Evolutionary conservation across 2,797 vertebrate species (phyloP).

Genomic region (Pseudopleuronectes americanus): DNA sequence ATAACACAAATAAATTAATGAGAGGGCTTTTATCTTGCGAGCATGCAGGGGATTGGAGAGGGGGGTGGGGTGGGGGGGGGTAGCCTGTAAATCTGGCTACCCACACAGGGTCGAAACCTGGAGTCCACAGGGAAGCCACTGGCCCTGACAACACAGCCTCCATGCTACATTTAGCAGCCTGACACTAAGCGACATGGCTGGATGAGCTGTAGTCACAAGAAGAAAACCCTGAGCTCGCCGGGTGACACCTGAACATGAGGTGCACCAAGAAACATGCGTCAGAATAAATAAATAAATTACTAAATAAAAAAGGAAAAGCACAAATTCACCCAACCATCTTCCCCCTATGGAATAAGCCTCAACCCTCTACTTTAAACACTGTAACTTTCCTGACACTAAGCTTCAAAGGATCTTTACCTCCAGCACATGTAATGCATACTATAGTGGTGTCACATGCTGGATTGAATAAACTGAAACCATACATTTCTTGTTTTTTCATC

Average conservation of each 20-base stretch:
- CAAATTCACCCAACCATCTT: conserved; percentile 42
- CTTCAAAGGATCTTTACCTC: conserved; percentile 10
- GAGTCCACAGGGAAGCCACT: conserved; percentile 49
- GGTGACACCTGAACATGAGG: conserved; percentile 60
- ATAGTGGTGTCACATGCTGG: not conserved
- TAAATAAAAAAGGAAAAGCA: conserved; percentile 34
- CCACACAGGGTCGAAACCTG: conserved; percentile 53
- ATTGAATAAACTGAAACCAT: not conserved
- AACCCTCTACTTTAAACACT: conserved; percentile 3
- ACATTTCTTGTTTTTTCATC: not conserved
- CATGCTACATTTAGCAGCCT: conserved; percentile 77
- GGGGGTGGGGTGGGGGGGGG: conserved; percentile 2
- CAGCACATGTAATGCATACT: not conserved
- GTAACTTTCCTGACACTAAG: not conserved
- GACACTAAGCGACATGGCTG: conserved; percentile 65
- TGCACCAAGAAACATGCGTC: conserved; percentile 48
- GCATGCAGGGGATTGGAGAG: not conserved
- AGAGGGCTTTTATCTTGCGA: conserved; percentile 18
- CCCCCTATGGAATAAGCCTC: conserved; percentile 33
- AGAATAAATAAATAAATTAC: conserved; percentile 49
- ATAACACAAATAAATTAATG: conserved; percentile 19
- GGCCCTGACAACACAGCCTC: conserved; percentile 58
- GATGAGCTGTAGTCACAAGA: conserved; percentile 70
- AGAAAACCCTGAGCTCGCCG: conserved; percentile 50
- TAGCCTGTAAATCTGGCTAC: conserved; percentile 53